phyloP scores from a whole-genome alignment of 2,797 vertebrate species.

The Mycteria americana region DNA sequence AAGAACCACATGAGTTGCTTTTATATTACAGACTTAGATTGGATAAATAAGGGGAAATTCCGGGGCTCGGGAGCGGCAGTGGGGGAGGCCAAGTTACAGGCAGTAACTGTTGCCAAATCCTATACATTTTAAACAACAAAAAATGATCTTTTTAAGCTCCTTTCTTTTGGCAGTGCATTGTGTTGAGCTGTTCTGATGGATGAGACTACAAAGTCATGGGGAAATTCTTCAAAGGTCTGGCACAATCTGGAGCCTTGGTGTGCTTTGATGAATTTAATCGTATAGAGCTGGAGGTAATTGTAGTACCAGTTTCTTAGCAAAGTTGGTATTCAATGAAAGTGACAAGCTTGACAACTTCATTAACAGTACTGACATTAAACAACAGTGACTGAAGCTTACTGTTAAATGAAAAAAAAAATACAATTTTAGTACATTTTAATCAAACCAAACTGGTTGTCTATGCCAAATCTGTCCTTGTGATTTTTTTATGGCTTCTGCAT shows the following conservation, averaged over 20 bases:
- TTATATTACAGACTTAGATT: not conserved
- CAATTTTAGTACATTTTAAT: conserved; percentile 68
- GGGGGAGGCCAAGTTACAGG: not conserved
- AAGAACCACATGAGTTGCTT: not conserved
- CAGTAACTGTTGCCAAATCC: not conserved
- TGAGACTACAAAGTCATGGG: conserved; percentile 67
- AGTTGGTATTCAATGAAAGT: conserved; percentile 72
- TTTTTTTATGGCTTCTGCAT: not conserved
- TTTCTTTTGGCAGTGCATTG: conserved; percentile 44
- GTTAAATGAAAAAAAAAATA: conserved; percentile 49
- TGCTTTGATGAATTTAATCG: conserved; percentile 77
- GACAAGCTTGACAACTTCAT: conserved; percentile 78
- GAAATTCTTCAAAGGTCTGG: conserved; percentile 76
- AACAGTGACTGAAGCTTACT: conserved; percentile 64
- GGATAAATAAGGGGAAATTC: conserved; percentile 23
- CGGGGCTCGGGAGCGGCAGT: rapidly evolving
- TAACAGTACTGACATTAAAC: conserved; percentile 72
- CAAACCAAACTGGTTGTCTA: not conserved
- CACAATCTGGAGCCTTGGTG: conserved; percentile 66
- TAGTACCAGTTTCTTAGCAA: conserved; percentile 71
- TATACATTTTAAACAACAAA: conserved; percentile 14
- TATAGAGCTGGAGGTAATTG: conserved; percentile 75
- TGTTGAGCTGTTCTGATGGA: conserved; percentile 60
- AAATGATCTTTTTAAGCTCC: not conserved
- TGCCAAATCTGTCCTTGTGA: conserved; percentile 34